phyloP scores from a whole-genome alignment of 2,888 invertebrate genomes.

The Acheta domesticus region DNA sequence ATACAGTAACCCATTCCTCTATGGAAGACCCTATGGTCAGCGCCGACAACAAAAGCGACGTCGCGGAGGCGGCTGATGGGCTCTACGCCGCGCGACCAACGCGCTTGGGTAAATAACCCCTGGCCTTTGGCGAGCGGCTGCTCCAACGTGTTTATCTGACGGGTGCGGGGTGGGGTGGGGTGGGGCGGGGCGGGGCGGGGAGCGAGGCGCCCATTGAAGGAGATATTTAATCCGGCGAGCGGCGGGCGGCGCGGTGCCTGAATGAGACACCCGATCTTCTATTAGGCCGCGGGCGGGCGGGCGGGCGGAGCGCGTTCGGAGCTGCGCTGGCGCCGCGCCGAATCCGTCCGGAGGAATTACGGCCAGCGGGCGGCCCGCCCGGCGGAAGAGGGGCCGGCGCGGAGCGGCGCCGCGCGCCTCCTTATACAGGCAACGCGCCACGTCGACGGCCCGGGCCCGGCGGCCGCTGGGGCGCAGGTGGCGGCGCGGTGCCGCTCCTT shows the following conservation, averaged over 20 bases:
- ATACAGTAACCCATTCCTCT: too few relatives aligned
- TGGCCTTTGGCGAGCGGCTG: too few relatives aligned
- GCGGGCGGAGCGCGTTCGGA: neutral
- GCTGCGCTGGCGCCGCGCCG: neutral
- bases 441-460: neutral
- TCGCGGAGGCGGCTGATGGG: too few relatives aligned
- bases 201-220: neutral
- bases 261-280: conserved; percentile 18
- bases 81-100: too few relatives aligned
- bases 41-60: too few relatives aligned
- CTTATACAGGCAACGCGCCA: neutral
- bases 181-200: too few relatives aligned
- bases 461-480: neutral
- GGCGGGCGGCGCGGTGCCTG: neutral
- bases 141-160: too few relatives aligned
- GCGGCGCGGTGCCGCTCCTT: too few relatives aligned
- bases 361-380: neutral
- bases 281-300: neutral
- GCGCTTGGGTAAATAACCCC: too few relatives aligned
- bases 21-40: too few relatives aligned
- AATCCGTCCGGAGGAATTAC: neutral
- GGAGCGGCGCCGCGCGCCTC: neutral
- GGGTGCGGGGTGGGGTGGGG: too few relatives aligned
- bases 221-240: neutral
- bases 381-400: neutral